Percentiles rank a stretch among this genome's conserved stretches.
These are phyloP conservation scores for Pterobdella sp. DNA, from an alignment of 2,888 invertebrate species.

Conservation along the genomic window DNA sequence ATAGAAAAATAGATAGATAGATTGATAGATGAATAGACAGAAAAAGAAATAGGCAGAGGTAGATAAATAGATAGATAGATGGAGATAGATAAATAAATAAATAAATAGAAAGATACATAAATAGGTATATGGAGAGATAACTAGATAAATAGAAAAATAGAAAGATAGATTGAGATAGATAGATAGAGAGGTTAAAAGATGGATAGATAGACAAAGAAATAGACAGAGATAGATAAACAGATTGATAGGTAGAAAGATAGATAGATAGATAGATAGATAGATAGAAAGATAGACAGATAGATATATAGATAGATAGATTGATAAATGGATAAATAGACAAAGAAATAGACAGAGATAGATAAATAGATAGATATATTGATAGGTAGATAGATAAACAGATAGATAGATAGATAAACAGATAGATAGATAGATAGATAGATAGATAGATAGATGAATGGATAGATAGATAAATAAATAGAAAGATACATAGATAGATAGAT, in stretches of 20 bases:
- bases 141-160: background rate
- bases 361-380: background rate
- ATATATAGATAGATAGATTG: background rate
- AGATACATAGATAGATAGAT: background rate
- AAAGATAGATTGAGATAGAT: background rate
- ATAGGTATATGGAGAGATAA: background rate
- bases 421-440: background rate
- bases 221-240: slow-evolving; percentile 3
- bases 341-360: no score
- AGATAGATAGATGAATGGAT: background rate
- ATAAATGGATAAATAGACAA: no score
- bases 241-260: background rate
- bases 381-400: background rate
- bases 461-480: no score
- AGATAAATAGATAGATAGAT: background rate
- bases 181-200: background rate
- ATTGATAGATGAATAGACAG: background rate
- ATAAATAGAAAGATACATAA: background rate
- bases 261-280: background rate
- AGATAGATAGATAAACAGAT: background rate
- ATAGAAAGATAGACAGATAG: background rate
- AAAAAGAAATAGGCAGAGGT: background rate
- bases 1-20: background rate
- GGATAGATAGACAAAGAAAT: background rate
- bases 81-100: background rate